phyloP scores from a whole-genome alignment of 2,888 invertebrate genomes.

The Tetrapedia diversipes region DNA sequence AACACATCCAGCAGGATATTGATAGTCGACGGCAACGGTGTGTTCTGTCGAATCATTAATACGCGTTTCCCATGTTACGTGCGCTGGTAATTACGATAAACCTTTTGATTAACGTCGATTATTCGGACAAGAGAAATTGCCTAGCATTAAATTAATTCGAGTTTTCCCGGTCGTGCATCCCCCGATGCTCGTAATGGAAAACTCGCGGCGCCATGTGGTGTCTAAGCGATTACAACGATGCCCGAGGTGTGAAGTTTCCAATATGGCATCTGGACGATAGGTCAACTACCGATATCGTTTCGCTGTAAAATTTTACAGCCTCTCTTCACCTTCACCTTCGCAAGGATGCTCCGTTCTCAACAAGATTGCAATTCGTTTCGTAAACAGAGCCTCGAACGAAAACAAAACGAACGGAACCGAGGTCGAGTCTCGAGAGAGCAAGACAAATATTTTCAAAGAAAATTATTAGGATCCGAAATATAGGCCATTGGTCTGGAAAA shows the following conservation, averaged over 20 bases:
- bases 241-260: conserved; percentile 35
- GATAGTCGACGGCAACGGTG: conserved; percentile 11
- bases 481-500: neutral
- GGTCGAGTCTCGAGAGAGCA: neutral
- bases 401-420: neutral
- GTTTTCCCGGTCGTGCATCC: conserved; percentile 16
- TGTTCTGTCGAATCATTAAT: conserved; percentile 41
- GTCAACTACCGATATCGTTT: conserved; percentile 29
- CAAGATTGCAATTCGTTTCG: conserved; percentile 27
- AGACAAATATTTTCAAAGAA: conserved; percentile 14
- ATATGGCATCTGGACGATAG: conserved; percentile 43
- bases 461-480: conserved; percentile 13
- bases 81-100: conserved; percentile 47
- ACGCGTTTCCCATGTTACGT: conserved; percentile 26
- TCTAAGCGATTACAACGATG: neutral
- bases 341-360: neutral
- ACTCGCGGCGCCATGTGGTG: conserved; percentile 40
- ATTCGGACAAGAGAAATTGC: conserved; percentile 38
- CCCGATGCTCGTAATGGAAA: conserved; percentile 1
- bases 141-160: conserved; percentile 43
- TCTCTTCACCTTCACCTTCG: neutral
- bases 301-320: neutral
- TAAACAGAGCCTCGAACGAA: conserved; percentile 23
- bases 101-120: conserved; percentile 56
- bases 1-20: conserved; percentile 27